phyloP scores from a whole-genome alignment of 2,888 invertebrate genomes.

The Laspeyria flexula region DNA sequence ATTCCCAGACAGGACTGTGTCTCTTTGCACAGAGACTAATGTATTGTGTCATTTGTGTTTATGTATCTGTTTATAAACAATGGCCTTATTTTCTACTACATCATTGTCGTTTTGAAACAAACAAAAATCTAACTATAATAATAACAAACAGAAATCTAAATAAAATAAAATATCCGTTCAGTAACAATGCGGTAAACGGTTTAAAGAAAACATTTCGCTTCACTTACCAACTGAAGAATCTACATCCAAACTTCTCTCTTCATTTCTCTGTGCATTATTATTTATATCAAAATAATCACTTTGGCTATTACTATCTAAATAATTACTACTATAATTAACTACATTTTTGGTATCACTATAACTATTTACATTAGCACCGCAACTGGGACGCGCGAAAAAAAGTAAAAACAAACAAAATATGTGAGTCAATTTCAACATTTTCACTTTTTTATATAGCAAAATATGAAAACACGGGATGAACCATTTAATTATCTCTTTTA shows the following conservation, averaged over 20 bases:
- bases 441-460: constrained; percentile 55
- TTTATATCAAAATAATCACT: constrained; percentile 43
- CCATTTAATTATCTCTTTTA: constrained; percentile 82
- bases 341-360: constrained; percentile 54
- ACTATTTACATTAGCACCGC: constrained; percentile 52
- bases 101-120: too few relatives aligned
- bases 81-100: too few relatives aligned
- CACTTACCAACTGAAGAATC: constrained; percentile 28
- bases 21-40: too few relatives aligned
- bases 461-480: constrained; percentile 80
- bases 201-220: neutral
- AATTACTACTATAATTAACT: constrained; percentile 38
- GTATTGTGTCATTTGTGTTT: too few relatives aligned
- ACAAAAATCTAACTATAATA: too few relatives aligned
- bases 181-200: neutral
- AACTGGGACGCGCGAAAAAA: constrained; percentile 62
- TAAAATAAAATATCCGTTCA: too few relatives aligned
- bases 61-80: too few relatives aligned
- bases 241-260: constrained; percentile 17
- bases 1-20: too few relatives aligned
- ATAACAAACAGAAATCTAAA: too few relatives aligned
- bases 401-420: constrained; percentile 70
- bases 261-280: constrained; percentile 11
- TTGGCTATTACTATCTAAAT: constrained; percentile 47
- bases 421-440: constrained; percentile 56